phyloP scores from a whole-genome alignment of 2,797 vertebrate genomes.

The Poecile montanus region DNA sequence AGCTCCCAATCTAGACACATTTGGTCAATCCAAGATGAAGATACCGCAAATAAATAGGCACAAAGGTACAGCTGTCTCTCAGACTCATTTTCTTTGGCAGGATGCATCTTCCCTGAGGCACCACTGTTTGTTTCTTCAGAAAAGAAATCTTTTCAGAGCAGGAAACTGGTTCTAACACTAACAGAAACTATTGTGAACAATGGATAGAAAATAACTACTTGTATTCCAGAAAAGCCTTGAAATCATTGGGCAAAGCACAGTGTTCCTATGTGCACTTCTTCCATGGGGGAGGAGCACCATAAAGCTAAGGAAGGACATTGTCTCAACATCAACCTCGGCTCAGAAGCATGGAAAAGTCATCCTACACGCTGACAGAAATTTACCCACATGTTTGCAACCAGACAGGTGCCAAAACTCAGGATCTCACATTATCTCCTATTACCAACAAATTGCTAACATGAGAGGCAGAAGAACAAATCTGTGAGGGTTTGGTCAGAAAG shows the following conservation, averaged over 20 bases:
- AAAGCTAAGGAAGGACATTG: neutral
- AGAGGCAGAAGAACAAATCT: neutral
- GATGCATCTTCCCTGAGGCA: neutral
- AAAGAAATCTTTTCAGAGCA: neutral
- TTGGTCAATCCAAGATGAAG: neutral
- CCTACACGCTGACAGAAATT: neutral
- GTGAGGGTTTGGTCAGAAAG: neutral
- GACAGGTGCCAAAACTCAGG: neutral
- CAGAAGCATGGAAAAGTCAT: neutral
- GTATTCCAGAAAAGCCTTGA: neutral
- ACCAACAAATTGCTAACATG: neutral
- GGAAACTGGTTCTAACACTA: neutral
- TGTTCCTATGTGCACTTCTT: neutral
- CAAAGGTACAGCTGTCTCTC: neutral
- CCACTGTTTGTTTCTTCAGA: neutral
- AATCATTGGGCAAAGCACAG: neutral
- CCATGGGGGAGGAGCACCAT: no score
- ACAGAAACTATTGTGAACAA: no score
- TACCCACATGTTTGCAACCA: rapidly evolving
- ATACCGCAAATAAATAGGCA: neutral
- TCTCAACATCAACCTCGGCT: neutral
- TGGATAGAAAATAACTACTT: rapidly evolving
- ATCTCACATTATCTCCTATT: neutral
- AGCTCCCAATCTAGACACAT: neutral
- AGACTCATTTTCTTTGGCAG: neutral